Conservation (phyloP, 1,140 invertebrate species). For the Gryllus bimaculatus region DNA sequence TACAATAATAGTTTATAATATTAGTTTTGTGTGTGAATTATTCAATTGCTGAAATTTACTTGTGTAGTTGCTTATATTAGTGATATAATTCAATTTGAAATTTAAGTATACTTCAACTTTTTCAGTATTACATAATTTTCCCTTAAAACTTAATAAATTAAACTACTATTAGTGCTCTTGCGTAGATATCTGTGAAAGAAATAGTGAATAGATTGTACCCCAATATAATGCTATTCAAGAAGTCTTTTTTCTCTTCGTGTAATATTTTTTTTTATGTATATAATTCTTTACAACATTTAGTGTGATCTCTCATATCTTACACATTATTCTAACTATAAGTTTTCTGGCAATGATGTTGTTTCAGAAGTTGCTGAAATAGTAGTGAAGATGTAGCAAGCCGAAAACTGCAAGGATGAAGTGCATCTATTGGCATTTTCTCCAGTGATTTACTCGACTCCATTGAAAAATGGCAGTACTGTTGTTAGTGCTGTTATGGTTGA, state of each 20-base stretch:
- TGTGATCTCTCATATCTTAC: too few relatives aligned
- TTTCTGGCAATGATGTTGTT: not conserved
- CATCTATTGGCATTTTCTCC: slow-evolving; percentile 1
- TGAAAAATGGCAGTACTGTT: slow-evolving; percentile 4
- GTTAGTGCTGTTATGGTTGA: slow-evolving; percentile 4
- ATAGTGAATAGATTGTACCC: not conserved
- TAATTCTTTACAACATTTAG: not conserved
- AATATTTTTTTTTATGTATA: not conserved
- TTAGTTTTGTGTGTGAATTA: too few relatives aligned
- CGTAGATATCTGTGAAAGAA: not conserved
- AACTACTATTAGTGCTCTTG: too few relatives aligned
- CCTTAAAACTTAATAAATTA: too few relatives aligned
- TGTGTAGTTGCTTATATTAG: too few relatives aligned
- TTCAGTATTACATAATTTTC: too few relatives aligned
- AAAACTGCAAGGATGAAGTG: not conserved
- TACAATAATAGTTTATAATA: too few relatives aligned
- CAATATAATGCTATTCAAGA: not conserved
- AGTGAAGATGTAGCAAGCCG: not conserved
- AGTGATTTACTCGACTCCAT: not conserved
- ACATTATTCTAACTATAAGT: too few relatives aligned
- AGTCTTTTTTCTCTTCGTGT: not conserved
- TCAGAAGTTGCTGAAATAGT: not conserved
- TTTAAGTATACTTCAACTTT: too few relatives aligned
- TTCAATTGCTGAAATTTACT: too few relatives aligned
- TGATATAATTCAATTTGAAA: too few relatives aligned